Percentiles rank a stretch among this genome's conserved stretches.
Evolutionary conservation across 2,113 vertebrate species (phyloP).

Genomic region (Oryzias celebensis): DNA sequence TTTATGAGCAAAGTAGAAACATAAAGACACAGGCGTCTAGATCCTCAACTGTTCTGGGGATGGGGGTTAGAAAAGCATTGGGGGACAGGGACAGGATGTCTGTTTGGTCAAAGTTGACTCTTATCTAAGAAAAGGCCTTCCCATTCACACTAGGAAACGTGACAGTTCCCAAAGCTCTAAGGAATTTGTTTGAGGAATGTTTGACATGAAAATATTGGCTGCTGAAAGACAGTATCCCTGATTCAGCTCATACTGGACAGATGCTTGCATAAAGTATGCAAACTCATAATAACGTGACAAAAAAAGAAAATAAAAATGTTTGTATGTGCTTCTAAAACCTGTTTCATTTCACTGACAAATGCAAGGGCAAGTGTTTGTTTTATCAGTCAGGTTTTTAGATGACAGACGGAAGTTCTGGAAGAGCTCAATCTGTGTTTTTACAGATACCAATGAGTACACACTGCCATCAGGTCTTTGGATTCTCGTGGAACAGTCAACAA

Average conservation of each 20-base stretch:
- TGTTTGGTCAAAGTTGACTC: constrained; percentile 54
- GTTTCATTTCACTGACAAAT: constrained; percentile 61
- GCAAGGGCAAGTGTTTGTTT: constrained; percentile 72
- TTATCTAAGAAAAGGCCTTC: constrained; percentile 49
- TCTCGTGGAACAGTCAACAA: constrained; percentile 4
- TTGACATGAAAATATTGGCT: no score
- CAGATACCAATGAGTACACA: constrained; percentile 58
- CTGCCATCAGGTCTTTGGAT: constrained; percentile 21
- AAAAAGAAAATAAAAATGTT: constrained; percentile 20
- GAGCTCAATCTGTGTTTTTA: constrained; percentile 77
- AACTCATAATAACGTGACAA: neutral
- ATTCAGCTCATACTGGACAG: neutral
- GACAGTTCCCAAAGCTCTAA: neutral
- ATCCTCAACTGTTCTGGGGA: constrained; percentile 31
- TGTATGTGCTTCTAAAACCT: constrained; percentile 66
- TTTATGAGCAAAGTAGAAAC: constrained; percentile 63
- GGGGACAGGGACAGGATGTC: constrained; percentile 57
- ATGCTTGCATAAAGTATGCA: neutral
- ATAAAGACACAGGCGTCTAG: constrained; percentile 55
- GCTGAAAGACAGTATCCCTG: neutral
- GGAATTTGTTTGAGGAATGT: neutral
- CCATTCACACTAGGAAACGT: constrained; percentile 29
- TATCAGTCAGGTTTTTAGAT: constrained; percentile 54
- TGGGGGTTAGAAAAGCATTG: constrained; percentile 63
- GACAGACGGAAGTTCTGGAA: constrained; percentile 65